Conservation (phyloP, 2,888 invertebrate genomes). For the Lathronympha strigana region DNA sequence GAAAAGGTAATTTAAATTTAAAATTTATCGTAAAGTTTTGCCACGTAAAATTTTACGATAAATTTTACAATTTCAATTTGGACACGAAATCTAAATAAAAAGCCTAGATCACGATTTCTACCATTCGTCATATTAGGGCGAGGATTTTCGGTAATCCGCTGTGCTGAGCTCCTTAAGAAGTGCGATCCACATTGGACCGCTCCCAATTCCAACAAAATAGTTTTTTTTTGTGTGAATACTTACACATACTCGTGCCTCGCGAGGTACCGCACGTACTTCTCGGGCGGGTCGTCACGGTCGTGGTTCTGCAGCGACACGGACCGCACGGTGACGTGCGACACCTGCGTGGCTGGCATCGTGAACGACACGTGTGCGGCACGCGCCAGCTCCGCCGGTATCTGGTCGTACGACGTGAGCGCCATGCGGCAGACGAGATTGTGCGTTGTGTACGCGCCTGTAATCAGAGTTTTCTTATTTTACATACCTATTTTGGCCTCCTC, state of each 20-base stretch:
- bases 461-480: too few relatives aligned
- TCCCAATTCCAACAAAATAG: neutral
- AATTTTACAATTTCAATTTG: too few relatives aligned
- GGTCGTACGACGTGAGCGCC: constrained; percentile 98
- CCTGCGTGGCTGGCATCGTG: constrained; percentile 99
- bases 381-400: constrained; percentile 96
- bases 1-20: too few relatives aligned
- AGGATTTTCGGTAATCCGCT: too few relatives aligned
- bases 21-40: too few relatives aligned
- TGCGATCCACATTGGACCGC: too few relatives aligned
- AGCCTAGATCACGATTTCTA: too few relatives aligned
- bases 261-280: constrained; percentile 98
- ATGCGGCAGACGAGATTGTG: constrained; percentile 97
- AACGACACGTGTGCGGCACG: constrained; percentile 96
- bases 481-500: too few relatives aligned
- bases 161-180: too few relatives aligned
- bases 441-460: constrained; percentile 96
- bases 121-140: too few relatives aligned
- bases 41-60: too few relatives aligned
- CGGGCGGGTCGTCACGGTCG: constrained; percentile 96
- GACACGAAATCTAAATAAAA: too few relatives aligned
- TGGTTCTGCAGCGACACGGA: constrained; percentile 95
- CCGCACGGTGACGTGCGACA: constrained; percentile 97
- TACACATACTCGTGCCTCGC: constrained; percentile 97
- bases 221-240: constrained; percentile 51